Evolutionary conservation across 2,113 vertebrate species (phyloP).

Genomic region (Pseudopodoces humilis): DNA sequence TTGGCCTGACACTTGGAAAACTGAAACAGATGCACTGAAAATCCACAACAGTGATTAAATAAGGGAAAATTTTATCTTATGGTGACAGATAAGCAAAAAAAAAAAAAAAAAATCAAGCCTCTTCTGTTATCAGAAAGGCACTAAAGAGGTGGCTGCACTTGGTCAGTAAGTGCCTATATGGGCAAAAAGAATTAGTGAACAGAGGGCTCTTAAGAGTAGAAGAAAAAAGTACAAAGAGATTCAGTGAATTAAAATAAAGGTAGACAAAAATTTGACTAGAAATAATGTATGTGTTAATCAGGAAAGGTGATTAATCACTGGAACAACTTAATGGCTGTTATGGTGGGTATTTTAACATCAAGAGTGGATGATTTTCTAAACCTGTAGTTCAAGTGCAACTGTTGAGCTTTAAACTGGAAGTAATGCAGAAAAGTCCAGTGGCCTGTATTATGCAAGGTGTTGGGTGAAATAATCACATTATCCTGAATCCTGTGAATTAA

Average conservation of each 20-base stretch:
- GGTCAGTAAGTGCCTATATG: background rate
- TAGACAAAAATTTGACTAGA: slow-evolving; percentile 45
- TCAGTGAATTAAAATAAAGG: slow-evolving; percentile 35
- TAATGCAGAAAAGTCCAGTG: background rate
- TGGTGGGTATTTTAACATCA: background rate
- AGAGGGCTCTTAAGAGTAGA: slow-evolving; percentile 18
- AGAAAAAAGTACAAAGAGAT: background rate
- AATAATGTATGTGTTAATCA: slow-evolving; percentile 12
- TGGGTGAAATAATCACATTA: slow-evolving; percentile 12
- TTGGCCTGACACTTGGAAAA: background rate
- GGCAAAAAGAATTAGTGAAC: background rate
- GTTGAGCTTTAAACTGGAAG: slow-evolving; percentile 45
- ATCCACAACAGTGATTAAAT: background rate
- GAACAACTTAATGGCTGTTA: background rate
- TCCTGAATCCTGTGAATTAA: background rate
- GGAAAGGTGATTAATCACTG: slow-evolving; percentile 40
- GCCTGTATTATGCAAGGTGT: slow-evolving; percentile 22
- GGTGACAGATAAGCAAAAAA: background rate
- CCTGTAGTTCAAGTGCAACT: slow-evolving; percentile 22
- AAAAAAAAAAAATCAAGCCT: background rate
- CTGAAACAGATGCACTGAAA: background rate
- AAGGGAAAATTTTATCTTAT: background rate
- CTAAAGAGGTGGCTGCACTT: background rate
- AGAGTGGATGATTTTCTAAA: slow-evolving; percentile 1
- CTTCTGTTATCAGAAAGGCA: slow-evolving; percentile 3